Base-by-base conservation (phyloP, 64 coral and sea anemone genomes). In the Anthopleura sola region DNA sequence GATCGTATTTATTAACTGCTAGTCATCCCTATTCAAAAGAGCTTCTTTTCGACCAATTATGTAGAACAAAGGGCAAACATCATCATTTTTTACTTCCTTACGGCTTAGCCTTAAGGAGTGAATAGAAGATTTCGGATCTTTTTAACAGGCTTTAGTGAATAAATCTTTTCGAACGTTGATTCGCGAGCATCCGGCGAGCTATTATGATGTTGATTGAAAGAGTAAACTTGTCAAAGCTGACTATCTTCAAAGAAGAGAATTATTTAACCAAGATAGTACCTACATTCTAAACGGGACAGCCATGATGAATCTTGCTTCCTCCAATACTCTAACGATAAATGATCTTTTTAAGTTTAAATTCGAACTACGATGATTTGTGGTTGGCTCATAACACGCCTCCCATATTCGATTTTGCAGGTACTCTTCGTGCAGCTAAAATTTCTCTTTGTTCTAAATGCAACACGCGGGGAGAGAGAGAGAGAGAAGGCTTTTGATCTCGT, bases 51-150 rank as follows among this genome's bases (percentile, higher is more conserved):
- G 31, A 44, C 37, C 44, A 79, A 79, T 79, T 79, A 79, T 24
- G 18, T 79, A 38, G 76, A 79, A 79, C 76, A 79, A 79, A 47
- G 44, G 37, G 44, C 36, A 79, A 79, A 79, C 76, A 79, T 44
- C 36, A 16, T 44, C 34, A 44, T 79, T 79, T 44, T 24, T 79
- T 44, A 71, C 66, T 71, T 71, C 66, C 44, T 38, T 44, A 79
- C 20, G 76, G 44, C 36, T 79, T 46, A 38, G 76, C 76, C 37
- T 71, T 71, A 71, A 79, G 76, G 76, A 79, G 2, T 38, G 37
- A 79, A 79, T n/a, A 79, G 44, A 79, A 79, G 44, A 79, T n/a
- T 23, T 79, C 76, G 76, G 76, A 79, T 79, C 76, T 79, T 79
- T 79, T 79, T 38, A 48, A 38, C 76, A 38, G 31, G 6, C 44